phyloP scores from a whole-genome alignment of 2,797 vertebrate genomes.

The Amphiprion clarkii region DNA sequence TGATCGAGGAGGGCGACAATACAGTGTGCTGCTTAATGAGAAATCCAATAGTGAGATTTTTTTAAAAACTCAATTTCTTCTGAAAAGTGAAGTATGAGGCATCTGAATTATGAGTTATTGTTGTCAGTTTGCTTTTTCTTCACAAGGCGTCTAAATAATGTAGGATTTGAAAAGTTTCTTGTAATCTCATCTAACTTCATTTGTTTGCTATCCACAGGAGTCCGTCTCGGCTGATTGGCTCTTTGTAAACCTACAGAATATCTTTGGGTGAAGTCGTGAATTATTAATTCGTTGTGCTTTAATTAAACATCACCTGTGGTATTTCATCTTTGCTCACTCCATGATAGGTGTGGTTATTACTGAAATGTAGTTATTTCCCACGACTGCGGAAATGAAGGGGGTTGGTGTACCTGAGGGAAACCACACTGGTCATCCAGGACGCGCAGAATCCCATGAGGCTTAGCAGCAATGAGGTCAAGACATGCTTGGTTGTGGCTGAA shows the following conservation, averaged over 20 bases:
- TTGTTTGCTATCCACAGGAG: background rate
- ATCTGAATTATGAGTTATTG: conserved; percentile 20
- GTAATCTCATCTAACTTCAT: conserved; percentile 21
- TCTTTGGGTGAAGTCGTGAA: background rate
- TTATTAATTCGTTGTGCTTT: conserved; percentile 1
- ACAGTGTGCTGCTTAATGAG: conserved; percentile 35
- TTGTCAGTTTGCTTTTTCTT: conserved; percentile 9
- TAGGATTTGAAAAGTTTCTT: conserved; percentile 5
- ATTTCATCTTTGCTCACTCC: background rate
- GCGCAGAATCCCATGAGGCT: conserved; percentile 94
- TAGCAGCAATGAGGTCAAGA: conserved; percentile 95
- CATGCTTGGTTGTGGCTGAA: conserved; percentile 94
- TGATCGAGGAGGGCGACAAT: conserved; percentile 43
- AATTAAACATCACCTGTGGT: background rate
- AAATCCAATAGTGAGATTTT: conserved; percentile 51
- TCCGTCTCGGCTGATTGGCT: conserved; percentile 4
- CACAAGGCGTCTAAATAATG: conserved; percentile 1
- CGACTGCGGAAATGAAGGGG: background rate
- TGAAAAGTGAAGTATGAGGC: conserved; percentile 10
- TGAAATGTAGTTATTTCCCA: background rate
- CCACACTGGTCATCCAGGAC: conserved; percentile 97
- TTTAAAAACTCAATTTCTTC: conserved; percentile 35
- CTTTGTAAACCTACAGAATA: background rate
- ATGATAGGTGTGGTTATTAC: conserved; percentile 5
- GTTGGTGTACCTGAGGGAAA: conserved; percentile 92